phyloP scores from a whole-genome alignment of 92 coral and sea anemone genomes.

The Isaurus tuberculatus region DNA sequence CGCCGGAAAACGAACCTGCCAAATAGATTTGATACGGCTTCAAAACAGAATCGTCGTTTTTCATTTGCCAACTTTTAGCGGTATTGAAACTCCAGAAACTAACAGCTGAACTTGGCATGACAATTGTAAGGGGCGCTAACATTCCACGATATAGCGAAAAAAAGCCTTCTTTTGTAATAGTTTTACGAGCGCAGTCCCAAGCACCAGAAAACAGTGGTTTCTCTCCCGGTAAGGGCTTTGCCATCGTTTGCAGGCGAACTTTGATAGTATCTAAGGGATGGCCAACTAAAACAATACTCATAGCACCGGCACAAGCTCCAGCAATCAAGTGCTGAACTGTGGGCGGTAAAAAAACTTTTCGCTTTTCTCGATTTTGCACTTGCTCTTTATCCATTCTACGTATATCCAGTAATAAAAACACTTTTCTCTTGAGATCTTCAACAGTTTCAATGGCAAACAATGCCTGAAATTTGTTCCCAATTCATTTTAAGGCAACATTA shows the following conservation, averaged over 20 bases:
- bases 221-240: constrained; percentile 60
- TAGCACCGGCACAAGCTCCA: constrained; percentile 90
- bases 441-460: not conserved
- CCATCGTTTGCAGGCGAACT: constrained; percentile 88
- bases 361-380: not conserved
- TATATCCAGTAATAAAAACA: not conserved
- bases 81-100: constrained; percentile 75
- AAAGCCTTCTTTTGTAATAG: constrained; percentile 79
- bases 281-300: constrained; percentile 71
- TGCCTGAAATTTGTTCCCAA: not conserved
- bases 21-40: constrained; percentile 65
- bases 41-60: constrained; percentile 38
- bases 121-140: constrained; percentile 81
- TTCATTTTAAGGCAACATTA: too few species aligned
- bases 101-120: constrained; percentile 79
- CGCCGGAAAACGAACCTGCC: constrained; percentile 84
- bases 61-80: constrained; percentile 79
- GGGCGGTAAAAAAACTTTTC: constrained; percentile 47
- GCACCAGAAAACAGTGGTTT: constrained; percentile 71
- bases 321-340: constrained; percentile 83
- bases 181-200: constrained; percentile 72
- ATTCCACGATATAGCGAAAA: constrained; percentile 84
- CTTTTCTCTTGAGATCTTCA: too few species aligned
- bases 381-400: not conserved
- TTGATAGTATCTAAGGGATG: constrained; percentile 95